Percentiles rank a stretch among this genome's conserved stretches.
Conservation (phyloP, 2,888 invertebrate species). For the Ptychoptera contaminata region DNA sequence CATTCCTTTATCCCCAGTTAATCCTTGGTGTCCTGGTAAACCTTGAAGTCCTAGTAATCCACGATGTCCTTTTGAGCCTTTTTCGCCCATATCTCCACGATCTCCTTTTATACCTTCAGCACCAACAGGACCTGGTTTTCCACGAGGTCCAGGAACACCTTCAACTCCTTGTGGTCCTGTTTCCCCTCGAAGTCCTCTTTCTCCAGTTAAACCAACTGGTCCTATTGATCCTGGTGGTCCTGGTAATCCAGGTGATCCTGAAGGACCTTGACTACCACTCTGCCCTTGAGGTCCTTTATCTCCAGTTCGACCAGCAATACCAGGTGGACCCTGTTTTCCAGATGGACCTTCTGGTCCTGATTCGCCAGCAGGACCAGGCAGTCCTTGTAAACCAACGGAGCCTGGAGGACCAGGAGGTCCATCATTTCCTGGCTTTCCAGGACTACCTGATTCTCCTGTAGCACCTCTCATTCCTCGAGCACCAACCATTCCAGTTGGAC, state of each 20-base stretch:
- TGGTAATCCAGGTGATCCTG: conserved; percentile 17
- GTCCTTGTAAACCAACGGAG: conserved; percentile 47
- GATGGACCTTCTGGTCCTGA: conserved; percentile 41
- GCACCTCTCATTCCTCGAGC: conserved; percentile 16
- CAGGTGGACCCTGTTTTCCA: conserved; percentile 56
- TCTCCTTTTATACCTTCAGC: conserved; percentile 53
- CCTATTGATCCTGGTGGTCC: conserved; percentile 47
- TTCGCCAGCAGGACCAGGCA: conserved; percentile 40
- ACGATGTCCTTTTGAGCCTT: conserved; percentile 66
- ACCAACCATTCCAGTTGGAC: conserved; percentile 18
- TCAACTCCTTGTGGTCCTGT: conserved; percentile 58
- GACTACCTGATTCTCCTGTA: conserved; percentile 53
- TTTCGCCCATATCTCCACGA: conserved; percentile 44
- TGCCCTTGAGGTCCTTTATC: conserved; percentile 57
- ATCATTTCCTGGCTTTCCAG: conserved; percentile 56
- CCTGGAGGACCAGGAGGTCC: conserved; percentile 57
- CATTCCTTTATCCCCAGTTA: conserved; percentile 51
- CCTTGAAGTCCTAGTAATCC: conserved; percentile 76
- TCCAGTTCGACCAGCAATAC: conserved; percentile 54
- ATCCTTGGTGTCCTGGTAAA: conserved; percentile 50
- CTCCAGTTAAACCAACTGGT: conserved; percentile 25
- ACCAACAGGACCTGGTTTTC: conserved; percentile 62
- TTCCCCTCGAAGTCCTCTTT: conserved; percentile 56
- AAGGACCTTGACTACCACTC: conserved; percentile 18
- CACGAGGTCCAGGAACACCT: conserved; percentile 59